A percentile compares a stretch with the other conserved stretches of the same genome.
Conservation (phyloP, 1,140 invertebrate species). For the Rhizoglyphus robini region DNA sequence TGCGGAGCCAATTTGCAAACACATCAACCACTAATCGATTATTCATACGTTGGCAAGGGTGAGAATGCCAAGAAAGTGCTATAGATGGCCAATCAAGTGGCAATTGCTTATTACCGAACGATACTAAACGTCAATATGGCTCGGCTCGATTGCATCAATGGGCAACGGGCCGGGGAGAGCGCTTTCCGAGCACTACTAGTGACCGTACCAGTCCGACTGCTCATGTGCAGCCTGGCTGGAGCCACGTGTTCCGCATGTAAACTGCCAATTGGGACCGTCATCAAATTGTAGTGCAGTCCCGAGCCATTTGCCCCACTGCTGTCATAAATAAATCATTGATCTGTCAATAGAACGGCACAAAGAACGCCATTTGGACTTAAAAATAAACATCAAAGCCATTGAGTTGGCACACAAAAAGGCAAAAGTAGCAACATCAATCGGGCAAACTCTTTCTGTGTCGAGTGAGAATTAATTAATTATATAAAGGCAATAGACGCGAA, state of each 20-base stretch:
- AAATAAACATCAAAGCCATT: not conserved
- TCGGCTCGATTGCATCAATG: no score
- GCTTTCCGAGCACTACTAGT: no score
- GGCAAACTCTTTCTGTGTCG: not conserved
- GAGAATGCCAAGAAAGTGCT: not conserved
- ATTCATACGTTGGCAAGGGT: not conserved
- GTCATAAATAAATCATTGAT: conserved; percentile 9
- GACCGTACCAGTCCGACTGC: no score
- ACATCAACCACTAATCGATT: conserved; percentile 7
- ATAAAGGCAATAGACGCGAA: not conserved
- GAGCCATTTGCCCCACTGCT: not conserved
- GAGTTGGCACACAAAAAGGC: not conserved
- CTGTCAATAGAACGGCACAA: not conserved
- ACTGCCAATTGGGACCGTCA: no score
- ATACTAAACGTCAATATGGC: no score
- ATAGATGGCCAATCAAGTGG: not conserved
- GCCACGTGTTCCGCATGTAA: no score
- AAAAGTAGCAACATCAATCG: not conserved
- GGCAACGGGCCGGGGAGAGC: no score
- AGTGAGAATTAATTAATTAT: conserved; percentile 14
- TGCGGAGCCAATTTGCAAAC: conserved; percentile 1
- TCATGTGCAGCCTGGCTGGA: no score
- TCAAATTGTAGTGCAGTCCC: no score
- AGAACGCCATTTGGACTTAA: conserved; percentile 3
- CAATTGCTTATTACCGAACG: no score